Evolutionary conservation across 2,797 vertebrate genomes (phyloP).

Genomic region (Cynopterus sphinx): DNA sequence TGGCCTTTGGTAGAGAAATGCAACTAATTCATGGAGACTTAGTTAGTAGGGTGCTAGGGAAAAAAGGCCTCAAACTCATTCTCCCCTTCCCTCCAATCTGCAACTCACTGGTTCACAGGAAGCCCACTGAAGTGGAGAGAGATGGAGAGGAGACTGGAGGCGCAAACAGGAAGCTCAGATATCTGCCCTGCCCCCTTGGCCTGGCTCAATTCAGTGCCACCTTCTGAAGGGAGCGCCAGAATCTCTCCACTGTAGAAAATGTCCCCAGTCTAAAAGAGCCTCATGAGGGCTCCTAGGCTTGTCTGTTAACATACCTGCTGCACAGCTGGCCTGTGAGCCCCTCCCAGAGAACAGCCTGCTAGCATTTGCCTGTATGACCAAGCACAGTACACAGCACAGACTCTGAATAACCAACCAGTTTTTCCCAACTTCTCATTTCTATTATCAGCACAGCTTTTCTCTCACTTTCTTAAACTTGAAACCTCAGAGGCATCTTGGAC

Average conservation of each 20-base stretch:
- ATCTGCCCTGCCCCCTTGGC: neutral
- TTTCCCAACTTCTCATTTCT: neutral
- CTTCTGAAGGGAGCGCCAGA: neutral
- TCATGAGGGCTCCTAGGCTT: neutral
- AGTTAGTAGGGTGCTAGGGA: neutral
- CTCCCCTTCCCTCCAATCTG: neutral
- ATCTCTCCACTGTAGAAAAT: neutral
- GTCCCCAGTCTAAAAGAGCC: neutral
- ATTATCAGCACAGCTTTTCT: neutral
- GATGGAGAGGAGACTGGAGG: neutral
- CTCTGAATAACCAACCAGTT: neutral
- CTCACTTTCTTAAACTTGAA: neutral
- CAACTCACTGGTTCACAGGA: neutral
- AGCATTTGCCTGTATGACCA: neutral
- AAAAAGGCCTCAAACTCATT: neutral
- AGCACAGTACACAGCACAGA: neutral
- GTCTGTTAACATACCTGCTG: neutral
- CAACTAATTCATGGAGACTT: neutral
- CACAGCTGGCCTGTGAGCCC: neutral
- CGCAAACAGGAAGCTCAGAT: neutral
- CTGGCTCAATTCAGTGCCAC: neutral
- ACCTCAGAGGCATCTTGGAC: neutral
- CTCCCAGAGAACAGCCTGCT: neutral
- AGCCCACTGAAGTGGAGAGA: neutral
- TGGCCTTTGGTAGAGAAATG: neutral